Conservation (phyloP, 1,140 invertebrate genomes). For the Heliothis virescens region DNA sequence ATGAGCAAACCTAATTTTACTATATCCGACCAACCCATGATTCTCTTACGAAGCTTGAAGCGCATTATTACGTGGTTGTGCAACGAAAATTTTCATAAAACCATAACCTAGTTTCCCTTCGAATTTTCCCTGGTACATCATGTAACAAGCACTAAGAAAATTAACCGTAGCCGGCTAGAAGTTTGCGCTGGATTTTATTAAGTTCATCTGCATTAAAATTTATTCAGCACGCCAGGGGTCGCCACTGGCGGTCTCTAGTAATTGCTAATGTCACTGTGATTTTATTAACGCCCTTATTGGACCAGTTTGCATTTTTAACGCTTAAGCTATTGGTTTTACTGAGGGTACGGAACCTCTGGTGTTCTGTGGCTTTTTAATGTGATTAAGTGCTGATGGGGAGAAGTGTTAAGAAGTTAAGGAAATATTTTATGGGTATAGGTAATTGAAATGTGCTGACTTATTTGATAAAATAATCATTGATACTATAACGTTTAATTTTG, state of each 20-base stretch:
- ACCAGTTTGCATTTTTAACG: conserved; percentile 27
- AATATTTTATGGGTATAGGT: too few species aligned
- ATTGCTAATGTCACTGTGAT: conserved; percentile 38
- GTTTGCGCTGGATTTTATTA: conserved; percentile 41
- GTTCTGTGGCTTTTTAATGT: neutral
- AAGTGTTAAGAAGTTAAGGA: neutral
- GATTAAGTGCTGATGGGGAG: neutral
- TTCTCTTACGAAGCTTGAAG: too few species aligned
- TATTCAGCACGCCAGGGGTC: conserved; percentile 29
- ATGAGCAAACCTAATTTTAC: too few species aligned
- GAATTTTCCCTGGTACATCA: neutral
- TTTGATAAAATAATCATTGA: too few species aligned
- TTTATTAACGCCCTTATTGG: conserved; percentile 33
- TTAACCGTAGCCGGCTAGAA: neutral
- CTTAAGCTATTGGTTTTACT: conserved; percentile 25
- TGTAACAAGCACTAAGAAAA: conserved; percentile 34
- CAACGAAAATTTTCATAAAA: neutral
- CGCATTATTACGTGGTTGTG: too few species aligned
- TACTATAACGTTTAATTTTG: too few species aligned
- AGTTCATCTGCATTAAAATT: conserved; percentile 44
- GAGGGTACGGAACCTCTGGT: neutral
- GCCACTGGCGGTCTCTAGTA: conserved; percentile 26
- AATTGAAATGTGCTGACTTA: too few species aligned
- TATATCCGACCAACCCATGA: too few species aligned
- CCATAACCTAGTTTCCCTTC: neutral